Percentiles rank a stretch among this genome's conserved stretches.
These are phyloP conservation scores for Pyrochroa serraticornis DNA, from an alignment of 2,888 invertebrate genomes.

Conservation along the genomic window DNA sequence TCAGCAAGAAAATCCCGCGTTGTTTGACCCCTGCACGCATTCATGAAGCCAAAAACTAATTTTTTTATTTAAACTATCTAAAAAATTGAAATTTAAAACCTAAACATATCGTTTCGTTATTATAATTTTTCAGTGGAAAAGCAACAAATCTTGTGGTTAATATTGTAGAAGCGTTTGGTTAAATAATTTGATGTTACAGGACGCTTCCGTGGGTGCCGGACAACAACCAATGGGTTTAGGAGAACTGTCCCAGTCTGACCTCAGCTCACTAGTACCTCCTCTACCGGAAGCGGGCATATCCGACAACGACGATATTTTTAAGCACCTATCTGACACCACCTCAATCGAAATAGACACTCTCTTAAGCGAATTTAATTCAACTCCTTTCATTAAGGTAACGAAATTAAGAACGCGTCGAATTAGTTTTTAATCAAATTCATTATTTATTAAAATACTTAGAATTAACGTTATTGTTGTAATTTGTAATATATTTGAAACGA, in stretches of 20 bases:
- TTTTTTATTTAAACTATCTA: too few species aligned
- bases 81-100: too few species aligned
- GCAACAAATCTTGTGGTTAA: too few species aligned
- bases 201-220: constrained; percentile 66
- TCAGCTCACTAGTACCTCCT: constrained; percentile 72
- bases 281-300: constrained; percentile 58
- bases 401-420: neutral
- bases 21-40: too few species aligned
- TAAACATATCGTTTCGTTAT: too few species aligned
- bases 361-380: constrained; percentile 74
- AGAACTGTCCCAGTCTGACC: constrained; percentile 75
- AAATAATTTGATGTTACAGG: too few species aligned
- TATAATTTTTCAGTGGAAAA: too few species aligned
- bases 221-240: constrained; percentile 62
- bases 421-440: neutral
- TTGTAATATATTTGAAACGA: too few species aligned
- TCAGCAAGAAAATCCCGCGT: too few species aligned
- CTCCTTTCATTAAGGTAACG: constrained; percentile 73
- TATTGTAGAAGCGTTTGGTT: too few species aligned
- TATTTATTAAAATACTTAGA: neutral
- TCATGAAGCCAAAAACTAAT: too few species aligned
- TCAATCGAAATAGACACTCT: constrained; percentile 87
- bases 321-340: constrained; percentile 81
- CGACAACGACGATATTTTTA: constrained; percentile 81
- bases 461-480: neutral